These are phyloP conservation scores for Lontra canadensis DNA, from an alignment of 2,113 vertebrate genomes.

Conservation along the genomic window DNA sequence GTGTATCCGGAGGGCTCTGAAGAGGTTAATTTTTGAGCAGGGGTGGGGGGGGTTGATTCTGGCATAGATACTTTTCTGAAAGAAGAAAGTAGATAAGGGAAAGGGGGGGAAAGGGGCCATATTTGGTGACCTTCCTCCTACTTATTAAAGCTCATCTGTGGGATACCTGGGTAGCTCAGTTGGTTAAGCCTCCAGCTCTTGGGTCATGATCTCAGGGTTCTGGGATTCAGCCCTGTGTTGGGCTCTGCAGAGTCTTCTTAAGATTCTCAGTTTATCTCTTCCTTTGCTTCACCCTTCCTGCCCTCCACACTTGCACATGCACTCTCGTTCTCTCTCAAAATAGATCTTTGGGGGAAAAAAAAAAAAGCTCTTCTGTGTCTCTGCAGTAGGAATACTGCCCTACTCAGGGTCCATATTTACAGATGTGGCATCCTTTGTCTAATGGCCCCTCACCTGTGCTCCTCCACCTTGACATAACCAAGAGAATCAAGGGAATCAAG, in stretches of 20 bases:
- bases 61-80: neutral
- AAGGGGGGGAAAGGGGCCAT: accelerated
- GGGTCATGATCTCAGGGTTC: neutral
- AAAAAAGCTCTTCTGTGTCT: neutral
- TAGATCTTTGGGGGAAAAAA: neutral
- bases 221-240: neutral
- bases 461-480: neutral
- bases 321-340: too few species aligned
- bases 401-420: accelerated
- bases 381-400: too few species aligned
- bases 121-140: neutral
- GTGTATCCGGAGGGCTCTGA: neutral
- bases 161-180: neutral
- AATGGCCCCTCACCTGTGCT: neutral
- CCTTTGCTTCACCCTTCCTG: neutral
- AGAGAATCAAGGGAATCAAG: too few species aligned
- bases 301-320: neutral
- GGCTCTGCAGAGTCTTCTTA: neutral
- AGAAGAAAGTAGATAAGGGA: neutral
- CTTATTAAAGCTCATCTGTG: neutral
- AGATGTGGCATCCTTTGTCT: neutral
- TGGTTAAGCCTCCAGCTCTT: neutral
- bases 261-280: neutral
- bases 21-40: neutral
- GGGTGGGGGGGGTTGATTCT: neutral